Base-by-base conservation (phyloP, 1,140 invertebrate species). In the Campoletis sonorensis region DNA sequence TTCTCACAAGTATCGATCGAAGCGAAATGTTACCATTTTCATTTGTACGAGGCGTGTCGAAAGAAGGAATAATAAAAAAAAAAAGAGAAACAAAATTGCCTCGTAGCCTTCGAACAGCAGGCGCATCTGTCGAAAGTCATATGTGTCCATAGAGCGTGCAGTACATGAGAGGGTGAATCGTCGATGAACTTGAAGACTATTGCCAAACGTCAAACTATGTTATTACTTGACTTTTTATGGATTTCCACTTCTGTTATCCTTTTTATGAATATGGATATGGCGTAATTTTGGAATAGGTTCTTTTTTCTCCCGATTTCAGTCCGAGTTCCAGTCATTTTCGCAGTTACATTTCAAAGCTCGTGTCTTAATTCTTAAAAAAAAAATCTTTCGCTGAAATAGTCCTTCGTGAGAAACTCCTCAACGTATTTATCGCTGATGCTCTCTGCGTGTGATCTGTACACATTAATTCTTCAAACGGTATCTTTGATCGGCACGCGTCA, bases 401-500 rank as follows among this genome's bases (percentile, higher is more conserved):
- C 13, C 8, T 45, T 10, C 40, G 1, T 13, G 40, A 13, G 13
- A 45, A 45, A 45, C 13, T 3, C 8, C 40, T 45, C 8, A 45
- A 45, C 13, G 5, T 45, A 11, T 45, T 45, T 11, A 11, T 45
- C 40, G 8, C 40, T 13, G 1, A 13, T 45, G 1, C 40, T 45
- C 40, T 45, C 40, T 45, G 40, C 40, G 1, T 45, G 13, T 45
- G 5, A 45, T 11, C 40, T 5, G 54, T 77, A 30, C 33, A 45
- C 27, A 78, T 78, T 16, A 67, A 79, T 73, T 37, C n/a, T 61
- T 11, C 16, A 27, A 15, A 71, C 23, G 71, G 77, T 80, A 81
- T 79, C 72, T 75, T 18, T 30, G 40, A 49, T 54, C 77, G 61
- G 79, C 79, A 83, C 77, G 82, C 82, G 82, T 83, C 82, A 80